A percentile compares a stretch with the other conserved stretches of the same genome.
These are phyloP conservation scores for Astropecten irregularis DNA, from an alignment of 53 echinoderm and acorn worm species.

Conservation along the genomic window DNA sequence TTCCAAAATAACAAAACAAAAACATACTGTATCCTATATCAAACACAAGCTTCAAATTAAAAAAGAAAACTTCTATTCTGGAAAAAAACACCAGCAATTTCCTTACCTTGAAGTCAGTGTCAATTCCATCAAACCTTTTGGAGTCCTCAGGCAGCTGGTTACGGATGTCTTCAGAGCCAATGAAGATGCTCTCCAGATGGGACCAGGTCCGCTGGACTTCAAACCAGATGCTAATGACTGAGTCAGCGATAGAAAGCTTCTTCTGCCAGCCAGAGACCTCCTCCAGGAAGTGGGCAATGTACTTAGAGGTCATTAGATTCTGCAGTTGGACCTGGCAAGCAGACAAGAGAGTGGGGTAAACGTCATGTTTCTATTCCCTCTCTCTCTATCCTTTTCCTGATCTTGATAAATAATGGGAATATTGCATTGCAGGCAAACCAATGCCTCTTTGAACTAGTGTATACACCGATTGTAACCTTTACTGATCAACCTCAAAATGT, in stretches of 20 bases:
- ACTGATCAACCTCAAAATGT: too few species aligned
- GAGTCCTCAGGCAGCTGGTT: conserved; percentile 97
- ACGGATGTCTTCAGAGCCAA: conserved; percentile 99
- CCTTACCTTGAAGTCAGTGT: conserved; percentile 91
- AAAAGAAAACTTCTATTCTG: too few species aligned
- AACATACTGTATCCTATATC: too few species aligned
- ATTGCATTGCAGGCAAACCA: too few species aligned
- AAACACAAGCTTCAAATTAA: too few species aligned
- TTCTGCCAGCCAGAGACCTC: conserved; percentile 99
- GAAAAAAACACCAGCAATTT: too few species aligned
- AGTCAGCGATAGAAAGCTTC: conserved; percentile 97
- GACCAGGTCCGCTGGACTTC: conserved; percentile 99
- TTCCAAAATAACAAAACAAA: too few species aligned
- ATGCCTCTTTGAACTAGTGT: too few species aligned
- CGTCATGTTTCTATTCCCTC: too few species aligned
- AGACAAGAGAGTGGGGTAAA: background rate
- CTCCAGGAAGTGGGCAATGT: conserved; percentile 99
- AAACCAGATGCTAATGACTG: conserved; percentile 98
- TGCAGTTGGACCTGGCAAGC: conserved; percentile 91
- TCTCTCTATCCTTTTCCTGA: too few species aligned
- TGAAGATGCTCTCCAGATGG: conserved; percentile 99
- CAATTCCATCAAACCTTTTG: conserved; percentile 92
- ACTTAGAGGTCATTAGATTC: conserved; percentile 99
- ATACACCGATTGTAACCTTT: too few species aligned
- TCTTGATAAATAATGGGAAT: too few species aligned